Base-by-base conservation (phyloP, 2,888 invertebrate genomes). In the Drosophila setosimentum region DNA sequence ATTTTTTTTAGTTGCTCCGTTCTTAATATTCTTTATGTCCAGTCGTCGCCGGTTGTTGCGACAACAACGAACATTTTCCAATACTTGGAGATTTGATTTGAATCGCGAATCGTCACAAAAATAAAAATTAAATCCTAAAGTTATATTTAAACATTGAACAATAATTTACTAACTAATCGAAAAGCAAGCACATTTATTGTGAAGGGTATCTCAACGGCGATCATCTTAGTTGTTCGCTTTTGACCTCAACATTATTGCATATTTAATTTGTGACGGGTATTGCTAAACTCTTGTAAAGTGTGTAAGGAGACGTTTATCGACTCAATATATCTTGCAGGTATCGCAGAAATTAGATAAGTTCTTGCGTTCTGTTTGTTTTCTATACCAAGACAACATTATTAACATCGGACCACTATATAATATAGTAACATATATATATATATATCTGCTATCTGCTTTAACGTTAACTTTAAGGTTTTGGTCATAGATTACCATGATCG, bases 31-130 rank as follows among this genome's bases (percentile, higher is more conserved):
- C 29, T 51, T 32, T 71, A 73, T 70, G 76, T 78, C 86, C 85
- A 68, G 51, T 78, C 49, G 64, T 60, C 60, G 40, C 57, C 58
- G 55, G 53, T 7, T 54, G 57, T 54, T 51, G 54, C 51, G 42
- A 63, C 45, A 53, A 54, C 76, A 82, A 63, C 51, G 57, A 18
- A 18, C 87, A 88, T 88, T 80, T 63, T 50, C 18, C 30, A 35
- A 37, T 29, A 33, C 32, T 58, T 32, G 27, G 7, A 60, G 21
- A 63, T 60, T 76, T 55, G 7, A 32, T 30, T 35, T 27, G 11
- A 42, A 59, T 35, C n/a, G 73, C 21, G 37, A 37, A 51, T 29
- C 33, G 5, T 50, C 13, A 32, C 13, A 42, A 66, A 27, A 33
- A 42, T 63, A 27, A 33, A 40, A 53, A 57, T 37, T 21, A 5